Percentiles rank a stretch among this genome's conserved stretches.
phyloP scores from a whole-genome alignment of 2,888 invertebrate species.

The Antheraea assamensis region DNA sequence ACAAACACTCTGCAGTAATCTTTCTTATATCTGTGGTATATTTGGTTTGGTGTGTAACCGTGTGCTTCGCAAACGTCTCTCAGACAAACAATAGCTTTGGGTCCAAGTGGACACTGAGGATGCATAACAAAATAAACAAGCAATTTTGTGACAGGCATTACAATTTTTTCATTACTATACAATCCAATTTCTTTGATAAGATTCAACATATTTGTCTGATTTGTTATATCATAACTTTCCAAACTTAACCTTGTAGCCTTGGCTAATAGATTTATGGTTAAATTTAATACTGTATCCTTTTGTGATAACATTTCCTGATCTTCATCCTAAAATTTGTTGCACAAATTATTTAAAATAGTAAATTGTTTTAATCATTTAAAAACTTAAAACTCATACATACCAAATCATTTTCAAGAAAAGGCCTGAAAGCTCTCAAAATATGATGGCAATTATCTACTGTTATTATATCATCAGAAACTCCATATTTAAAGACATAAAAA shows the following conservation, averaged over 20 bases:
- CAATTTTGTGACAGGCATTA: constrained; percentile 75
- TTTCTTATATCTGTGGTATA: constrained; percentile 84
- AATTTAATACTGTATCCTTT: constrained; percentile 60
- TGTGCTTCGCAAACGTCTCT: constrained; percentile 81
- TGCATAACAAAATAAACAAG: constrained; percentile 84
- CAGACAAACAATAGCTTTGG: constrained; percentile 81
- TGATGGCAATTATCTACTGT: constrained; percentile 55
- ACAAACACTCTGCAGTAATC: constrained; percentile 84
- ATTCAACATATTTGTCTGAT: constrained; percentile 80
- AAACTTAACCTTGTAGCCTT: constrained; percentile 74
- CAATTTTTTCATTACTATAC: constrained; percentile 58
- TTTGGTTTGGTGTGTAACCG: constrained; percentile 77
- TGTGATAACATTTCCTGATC: constrained; percentile 48
- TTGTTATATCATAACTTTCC: constrained; percentile 71
- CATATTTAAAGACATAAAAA: constrained; percentile 64
- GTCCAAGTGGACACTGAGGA: constrained; percentile 80
- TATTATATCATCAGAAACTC: constrained; percentile 52
- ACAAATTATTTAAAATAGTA: constrained; percentile 15
- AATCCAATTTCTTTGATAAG: constrained; percentile 79
- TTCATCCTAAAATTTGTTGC: constrained; percentile 41
- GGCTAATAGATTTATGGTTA: constrained; percentile 69
- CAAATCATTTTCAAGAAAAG: constrained; percentile 43
- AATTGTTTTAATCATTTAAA: constrained; percentile 22
- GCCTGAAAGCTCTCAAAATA: constrained; percentile 57
- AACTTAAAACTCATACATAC: constrained; percentile 37